Evolutionary conservation across 2,888 invertebrate genomes (phyloP).

Genomic region (Lithophane ornitopus): DNA sequence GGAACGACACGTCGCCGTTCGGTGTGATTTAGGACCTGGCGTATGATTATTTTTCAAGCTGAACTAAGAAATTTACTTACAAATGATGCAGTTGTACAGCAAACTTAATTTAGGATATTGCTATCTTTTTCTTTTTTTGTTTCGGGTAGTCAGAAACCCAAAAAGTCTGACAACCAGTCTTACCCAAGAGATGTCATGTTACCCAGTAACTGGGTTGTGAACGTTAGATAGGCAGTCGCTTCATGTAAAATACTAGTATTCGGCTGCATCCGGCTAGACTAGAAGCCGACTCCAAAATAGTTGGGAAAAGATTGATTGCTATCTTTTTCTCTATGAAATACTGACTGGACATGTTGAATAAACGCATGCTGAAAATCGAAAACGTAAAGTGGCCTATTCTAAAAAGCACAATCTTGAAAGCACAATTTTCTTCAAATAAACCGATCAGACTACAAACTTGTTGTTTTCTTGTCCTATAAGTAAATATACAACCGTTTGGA

Average conservation of each 20-base stretch:
- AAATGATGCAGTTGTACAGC: background rate
- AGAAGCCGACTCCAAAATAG: too few species aligned
- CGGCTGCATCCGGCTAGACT: too few species aligned
- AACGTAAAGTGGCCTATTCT: background rate
- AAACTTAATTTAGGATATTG: background rate
- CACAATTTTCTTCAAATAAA: background rate
- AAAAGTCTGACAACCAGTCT: too few species aligned
- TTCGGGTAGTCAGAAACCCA: too few species aligned
- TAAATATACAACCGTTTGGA: background rate
- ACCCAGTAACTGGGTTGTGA: too few species aligned
- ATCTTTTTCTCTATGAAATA: background rate
- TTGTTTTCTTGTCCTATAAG: background rate
- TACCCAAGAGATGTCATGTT: too few species aligned
- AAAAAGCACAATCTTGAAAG: too few species aligned
- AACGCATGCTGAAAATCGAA: background rate
- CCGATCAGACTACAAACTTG: background rate
- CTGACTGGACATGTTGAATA: background rate
- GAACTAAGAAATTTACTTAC: background rate
- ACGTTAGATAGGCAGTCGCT: too few species aligned
- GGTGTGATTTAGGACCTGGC: background rate
- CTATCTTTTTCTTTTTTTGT: too few species aligned
- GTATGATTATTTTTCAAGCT: background rate
- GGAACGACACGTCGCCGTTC: background rate
- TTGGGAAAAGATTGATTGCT: too few species aligned
- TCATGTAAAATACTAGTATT: too few species aligned